A percentile compares a stretch with the other conserved stretches of the same genome.
These are phyloP conservation scores for Hyaena hyaena DNA, from an alignment of 2,113 vertebrate genomes.

Conservation along the genomic window DNA sequence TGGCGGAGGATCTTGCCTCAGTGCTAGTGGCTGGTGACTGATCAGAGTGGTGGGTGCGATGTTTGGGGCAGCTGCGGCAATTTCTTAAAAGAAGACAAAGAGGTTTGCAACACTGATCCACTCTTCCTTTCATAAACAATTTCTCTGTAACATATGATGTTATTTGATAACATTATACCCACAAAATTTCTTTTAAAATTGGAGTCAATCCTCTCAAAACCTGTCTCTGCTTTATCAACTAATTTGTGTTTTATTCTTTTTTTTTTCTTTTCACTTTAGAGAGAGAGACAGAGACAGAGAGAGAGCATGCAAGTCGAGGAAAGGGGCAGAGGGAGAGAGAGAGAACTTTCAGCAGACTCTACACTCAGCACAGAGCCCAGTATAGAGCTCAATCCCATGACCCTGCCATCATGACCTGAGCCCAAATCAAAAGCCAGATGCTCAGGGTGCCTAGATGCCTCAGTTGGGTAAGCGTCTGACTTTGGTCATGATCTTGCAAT, in stretches of 20 bases:
- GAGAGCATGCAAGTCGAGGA: too few relatives aligned
- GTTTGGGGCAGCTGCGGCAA: background rate
- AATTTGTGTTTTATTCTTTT: background rate
- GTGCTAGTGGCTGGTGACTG: background rate
- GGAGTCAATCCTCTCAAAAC: background rate
- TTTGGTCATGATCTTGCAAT: too few relatives aligned
- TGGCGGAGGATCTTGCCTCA: background rate
- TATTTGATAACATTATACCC: background rate
- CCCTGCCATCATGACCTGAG: too few relatives aligned
- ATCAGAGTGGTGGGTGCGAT: background rate
- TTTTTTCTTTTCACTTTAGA: too few relatives aligned
- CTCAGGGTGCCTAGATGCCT: too few relatives aligned
- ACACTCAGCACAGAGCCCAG: too few relatives aligned
- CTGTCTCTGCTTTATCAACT: background rate
- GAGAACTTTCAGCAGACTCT: too few relatives aligned
- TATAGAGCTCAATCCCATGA: too few relatives aligned
- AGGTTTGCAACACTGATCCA: background rate
- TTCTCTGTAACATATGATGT: background rate
- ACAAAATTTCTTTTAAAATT: background rate
- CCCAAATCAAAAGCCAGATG: too few relatives aligned
- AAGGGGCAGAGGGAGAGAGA: too few relatives aligned
- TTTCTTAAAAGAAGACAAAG: background rate
- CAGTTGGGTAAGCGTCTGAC: too few relatives aligned
- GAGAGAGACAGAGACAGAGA: too few relatives aligned
- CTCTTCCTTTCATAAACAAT: background rate